Percentiles rank a stretch among this genome's conserved stretches.
Evolutionary conservation across 2,797 vertebrate species (phyloP).

Genomic region (Lithobates pipiens): DNA sequence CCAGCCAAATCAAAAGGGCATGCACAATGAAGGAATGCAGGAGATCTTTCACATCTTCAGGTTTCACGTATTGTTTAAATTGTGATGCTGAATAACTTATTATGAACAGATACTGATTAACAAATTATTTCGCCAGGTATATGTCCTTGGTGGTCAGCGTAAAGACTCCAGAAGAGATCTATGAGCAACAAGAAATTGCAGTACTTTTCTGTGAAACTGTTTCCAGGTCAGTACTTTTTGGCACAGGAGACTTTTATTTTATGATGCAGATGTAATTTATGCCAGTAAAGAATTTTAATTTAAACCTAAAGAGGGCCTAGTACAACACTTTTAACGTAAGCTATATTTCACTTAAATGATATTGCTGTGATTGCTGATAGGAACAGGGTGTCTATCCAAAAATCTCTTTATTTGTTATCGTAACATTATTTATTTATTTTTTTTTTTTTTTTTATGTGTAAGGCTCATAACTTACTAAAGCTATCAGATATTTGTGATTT

Average conservation of each 20-base stretch:
- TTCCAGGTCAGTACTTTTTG: conserved; percentile 69
- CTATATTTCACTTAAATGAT: no score
- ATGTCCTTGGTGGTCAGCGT: conserved; percentile 73
- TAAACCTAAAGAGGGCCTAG: no score
- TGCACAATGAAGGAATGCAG: no score
- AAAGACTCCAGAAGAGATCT: conserved; percentile 75
- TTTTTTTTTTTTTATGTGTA: not conserved
- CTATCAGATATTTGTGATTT: not conserved
- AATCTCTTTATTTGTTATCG: no score
- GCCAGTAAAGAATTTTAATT: no score
- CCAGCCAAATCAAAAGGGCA: no score
- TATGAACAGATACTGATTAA: not conserved
- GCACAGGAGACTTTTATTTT: not conserved
- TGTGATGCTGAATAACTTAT: not conserved
- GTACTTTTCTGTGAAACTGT: conserved; percentile 80
- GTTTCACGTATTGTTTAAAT: not conserved
- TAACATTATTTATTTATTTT: no score
- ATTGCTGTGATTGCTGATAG: no score
- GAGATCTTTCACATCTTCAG: no score
- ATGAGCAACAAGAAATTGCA: conserved; percentile 75
- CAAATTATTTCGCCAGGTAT: conserved; percentile 65
- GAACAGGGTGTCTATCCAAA: no score
- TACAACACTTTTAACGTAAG: no score
- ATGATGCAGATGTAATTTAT: not conserved
- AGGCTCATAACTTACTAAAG: not conserved